Conservation (phyloP, 2,113 vertebrate genomes). For the Verasper variegatus region DNA sequence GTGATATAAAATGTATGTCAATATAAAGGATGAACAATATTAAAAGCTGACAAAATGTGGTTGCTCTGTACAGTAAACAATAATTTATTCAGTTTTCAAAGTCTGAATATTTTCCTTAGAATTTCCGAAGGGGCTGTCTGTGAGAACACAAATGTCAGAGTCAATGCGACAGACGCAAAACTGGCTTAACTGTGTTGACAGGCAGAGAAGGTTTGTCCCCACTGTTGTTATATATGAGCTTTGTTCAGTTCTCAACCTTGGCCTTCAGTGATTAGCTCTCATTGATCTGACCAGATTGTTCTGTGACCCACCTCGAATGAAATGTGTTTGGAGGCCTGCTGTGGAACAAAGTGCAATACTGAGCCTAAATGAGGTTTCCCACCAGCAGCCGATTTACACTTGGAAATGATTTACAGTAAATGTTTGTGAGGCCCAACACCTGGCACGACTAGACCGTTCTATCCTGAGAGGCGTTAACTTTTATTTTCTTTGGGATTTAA, state of each 20-base stretch:
- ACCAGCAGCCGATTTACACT: slow-evolving; percentile 47
- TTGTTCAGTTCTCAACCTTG: slow-evolving; percentile 9
- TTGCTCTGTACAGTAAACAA: background rate
- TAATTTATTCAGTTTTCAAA: background rate
- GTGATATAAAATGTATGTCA: too few relatives aligned
- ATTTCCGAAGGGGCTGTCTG: too few relatives aligned
- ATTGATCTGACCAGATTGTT: slow-evolving; percentile 57
- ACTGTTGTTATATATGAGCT: slow-evolving; percentile 18
- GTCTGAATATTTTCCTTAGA: too few relatives aligned
- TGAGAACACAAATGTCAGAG: too few relatives aligned
- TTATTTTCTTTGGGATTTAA: slow-evolving; percentile 1
- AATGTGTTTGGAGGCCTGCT: slow-evolving; percentile 28
- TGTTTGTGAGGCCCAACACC: slow-evolving; percentile 37
- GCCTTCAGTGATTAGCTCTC: slow-evolving; percentile 33
- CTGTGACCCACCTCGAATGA: slow-evolving; percentile 34
- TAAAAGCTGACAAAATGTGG: background rate
- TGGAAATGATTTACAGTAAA: slow-evolving; percentile 44
- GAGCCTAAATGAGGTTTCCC: slow-evolving; percentile 41
- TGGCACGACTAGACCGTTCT: slow-evolving; percentile 1
- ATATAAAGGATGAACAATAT: background rate
- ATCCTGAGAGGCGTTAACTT: background rate
- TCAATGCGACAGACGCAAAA: too few relatives aligned
- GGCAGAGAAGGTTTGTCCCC: slow-evolving; percentile 10
- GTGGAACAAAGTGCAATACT: slow-evolving; percentile 37
- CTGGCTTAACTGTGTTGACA: background rate